These are phyloP conservation scores for Cettia cetti DNA, from an alignment of 2,113 vertebrate species.

Conservation along the genomic window DNA sequence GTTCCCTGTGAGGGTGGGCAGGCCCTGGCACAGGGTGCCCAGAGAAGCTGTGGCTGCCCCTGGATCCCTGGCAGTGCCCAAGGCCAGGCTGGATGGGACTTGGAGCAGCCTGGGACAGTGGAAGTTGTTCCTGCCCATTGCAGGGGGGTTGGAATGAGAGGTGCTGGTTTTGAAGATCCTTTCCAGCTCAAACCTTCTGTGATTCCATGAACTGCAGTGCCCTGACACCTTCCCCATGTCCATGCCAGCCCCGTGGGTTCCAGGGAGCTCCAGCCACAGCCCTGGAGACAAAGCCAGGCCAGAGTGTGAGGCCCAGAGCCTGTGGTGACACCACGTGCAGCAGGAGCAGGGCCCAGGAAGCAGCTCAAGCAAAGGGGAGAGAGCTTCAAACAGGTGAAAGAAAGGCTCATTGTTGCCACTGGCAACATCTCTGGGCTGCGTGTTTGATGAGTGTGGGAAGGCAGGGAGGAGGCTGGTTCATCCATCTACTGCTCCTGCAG, in stretches of 20 bases:
- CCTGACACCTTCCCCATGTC: background rate
- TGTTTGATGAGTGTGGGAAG: background rate
- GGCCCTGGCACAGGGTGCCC: background rate
- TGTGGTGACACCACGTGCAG: fast-evolving
- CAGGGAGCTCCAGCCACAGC: background rate
- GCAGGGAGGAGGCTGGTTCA: constrained; percentile 13
- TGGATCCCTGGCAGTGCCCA: background rate
- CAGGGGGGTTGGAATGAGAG: background rate
- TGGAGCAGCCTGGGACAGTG: background rate
- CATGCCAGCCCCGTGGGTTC: fast-evolving
- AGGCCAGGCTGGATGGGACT: background rate
- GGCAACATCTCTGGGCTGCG: constrained; percentile 9
- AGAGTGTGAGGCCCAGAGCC: background rate
- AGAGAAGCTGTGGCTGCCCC: background rate
- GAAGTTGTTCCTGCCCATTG: background rate
- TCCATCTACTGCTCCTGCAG: background rate
- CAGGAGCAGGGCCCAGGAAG: background rate
- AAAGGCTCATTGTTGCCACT: background rate
- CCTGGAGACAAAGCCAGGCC: background rate
- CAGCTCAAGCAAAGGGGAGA: background rate
- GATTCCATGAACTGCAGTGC: background rate
- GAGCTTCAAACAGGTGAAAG: background rate
- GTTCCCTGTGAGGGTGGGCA: fast-evolving
- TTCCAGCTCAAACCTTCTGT: background rate
- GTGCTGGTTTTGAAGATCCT: background rate